These are phyloP conservation scores for Seira ritae DNA, from an alignment of 2,888 invertebrate species.

Conservation along the genomic window DNA sequence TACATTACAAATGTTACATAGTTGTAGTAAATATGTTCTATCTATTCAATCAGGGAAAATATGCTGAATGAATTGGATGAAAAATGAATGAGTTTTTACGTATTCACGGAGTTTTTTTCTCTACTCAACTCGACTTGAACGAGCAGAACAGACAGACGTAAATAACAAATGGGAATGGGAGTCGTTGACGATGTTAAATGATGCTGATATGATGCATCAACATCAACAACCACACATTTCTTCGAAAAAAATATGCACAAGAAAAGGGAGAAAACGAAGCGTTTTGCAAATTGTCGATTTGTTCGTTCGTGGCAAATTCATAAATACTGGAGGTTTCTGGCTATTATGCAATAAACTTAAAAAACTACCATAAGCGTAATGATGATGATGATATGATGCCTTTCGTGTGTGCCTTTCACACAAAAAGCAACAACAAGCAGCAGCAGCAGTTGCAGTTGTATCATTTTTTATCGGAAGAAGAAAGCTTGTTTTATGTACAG, in stretches of 20 bases:
- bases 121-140: constrained; percentile 3
- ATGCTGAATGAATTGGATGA: constrained; percentile 50
- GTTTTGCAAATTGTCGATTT: constrained; percentile 56
- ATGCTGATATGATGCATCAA: constrained; percentile 33
- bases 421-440: too few relatives aligned
- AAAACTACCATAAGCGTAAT: neutral
- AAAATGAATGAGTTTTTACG: constrained; percentile 39
- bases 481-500: neutral
- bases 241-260: neutral
- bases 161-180: constrained; percentile 26
- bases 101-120: neutral
- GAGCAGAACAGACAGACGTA: too few relatives aligned
- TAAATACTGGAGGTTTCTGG: constrained; percentile 53
- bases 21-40: neutral
- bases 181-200: constrained; percentile 29
- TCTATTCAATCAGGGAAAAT: constrained; percentile 27
- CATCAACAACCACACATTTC: constrained; percentile 33
- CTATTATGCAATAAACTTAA: constrained; percentile 49
- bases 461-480: too few relatives aligned
- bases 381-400: neutral
- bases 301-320: constrained; percentile 7
- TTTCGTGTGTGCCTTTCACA: constrained; percentile 47
- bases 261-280: constrained; percentile 19
- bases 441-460: constrained; percentile 35
- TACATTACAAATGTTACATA: constrained; percentile 21